phyloP scores from a whole-genome alignment of 2,113 vertebrate species.

The Grus americana region DNA sequence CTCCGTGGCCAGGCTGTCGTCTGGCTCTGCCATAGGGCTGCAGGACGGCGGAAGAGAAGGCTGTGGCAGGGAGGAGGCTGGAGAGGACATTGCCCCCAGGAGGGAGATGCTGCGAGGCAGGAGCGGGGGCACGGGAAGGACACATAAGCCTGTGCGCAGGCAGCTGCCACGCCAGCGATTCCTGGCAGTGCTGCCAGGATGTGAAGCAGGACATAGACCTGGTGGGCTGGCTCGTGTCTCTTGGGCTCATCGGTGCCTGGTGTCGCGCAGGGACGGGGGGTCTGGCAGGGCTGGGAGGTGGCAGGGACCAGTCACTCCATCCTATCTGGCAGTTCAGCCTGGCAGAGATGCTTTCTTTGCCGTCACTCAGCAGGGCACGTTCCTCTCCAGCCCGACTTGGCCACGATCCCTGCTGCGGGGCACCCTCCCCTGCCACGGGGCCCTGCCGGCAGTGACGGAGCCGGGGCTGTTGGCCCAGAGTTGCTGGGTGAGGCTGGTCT shows the following conservation, averaged over 20 bases:
- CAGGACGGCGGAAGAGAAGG: fast-evolving
- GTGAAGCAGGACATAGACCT: background rate
- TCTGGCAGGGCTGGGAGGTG: background rate
- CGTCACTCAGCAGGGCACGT: fast-evolving
- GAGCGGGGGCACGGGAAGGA: background rate
- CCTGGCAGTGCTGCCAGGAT: background rate
- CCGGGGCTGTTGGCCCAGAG: background rate
- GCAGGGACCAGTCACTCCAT: background rate
- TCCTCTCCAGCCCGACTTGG: background rate
- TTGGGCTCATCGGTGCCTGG: background rate
- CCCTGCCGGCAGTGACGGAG: background rate
- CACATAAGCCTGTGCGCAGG: background rate
- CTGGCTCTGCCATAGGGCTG: background rate
- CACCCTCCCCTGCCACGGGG: background rate
- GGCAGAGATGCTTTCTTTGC: background rate
- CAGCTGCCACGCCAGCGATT: background rate
- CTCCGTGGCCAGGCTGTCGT: fast-evolving
- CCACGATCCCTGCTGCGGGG: fast-evolving
- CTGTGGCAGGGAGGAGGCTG: background rate
- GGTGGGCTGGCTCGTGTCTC: background rate
- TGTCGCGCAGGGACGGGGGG: background rate
- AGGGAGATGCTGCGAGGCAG: background rate
- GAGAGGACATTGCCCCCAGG: background rate
- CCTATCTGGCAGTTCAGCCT: background rate
- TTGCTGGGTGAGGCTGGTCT: background rate